Conservation (phyloP, 2,797 vertebrate genomes). For the Rhabdomys pumilio region DNA sequence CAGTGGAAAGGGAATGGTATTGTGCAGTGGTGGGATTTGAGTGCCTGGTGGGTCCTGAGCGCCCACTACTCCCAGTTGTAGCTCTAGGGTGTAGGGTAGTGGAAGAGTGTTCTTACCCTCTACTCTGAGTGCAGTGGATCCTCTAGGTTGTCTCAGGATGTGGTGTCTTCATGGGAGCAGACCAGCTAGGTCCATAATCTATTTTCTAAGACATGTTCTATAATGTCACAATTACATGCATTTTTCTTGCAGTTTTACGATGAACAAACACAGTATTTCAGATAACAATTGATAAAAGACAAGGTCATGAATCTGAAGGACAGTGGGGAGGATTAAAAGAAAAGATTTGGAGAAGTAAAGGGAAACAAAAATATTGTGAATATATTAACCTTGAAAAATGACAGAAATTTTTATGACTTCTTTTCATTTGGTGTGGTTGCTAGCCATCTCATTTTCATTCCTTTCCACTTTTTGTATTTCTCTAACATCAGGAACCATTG, state of each 20-base stretch:
- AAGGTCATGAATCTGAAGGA: neutral
- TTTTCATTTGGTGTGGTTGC: neutral
- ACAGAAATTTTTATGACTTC: neutral
- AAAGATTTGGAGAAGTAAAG: neutral
- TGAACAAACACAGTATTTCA: neutral
- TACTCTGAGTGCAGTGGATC: no score
- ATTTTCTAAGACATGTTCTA: conserved; percentile 4
- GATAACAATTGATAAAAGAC: neutral
- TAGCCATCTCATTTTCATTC: neutral
- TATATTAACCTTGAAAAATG: neutral
- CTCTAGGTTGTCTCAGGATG: no score
- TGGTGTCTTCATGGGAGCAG: no score
- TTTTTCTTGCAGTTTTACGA: neutral
- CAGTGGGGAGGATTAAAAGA: neutral
- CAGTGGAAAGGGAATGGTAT: no score
- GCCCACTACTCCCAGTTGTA: no score
- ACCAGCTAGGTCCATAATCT: no score
- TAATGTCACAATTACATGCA: neutral
- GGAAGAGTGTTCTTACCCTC: no score
- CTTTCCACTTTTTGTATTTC: neutral
- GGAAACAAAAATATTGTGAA: neutral
- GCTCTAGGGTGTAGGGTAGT: no score
- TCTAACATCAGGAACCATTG: neutral
- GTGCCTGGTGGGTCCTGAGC: no score
- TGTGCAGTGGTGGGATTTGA: no score